Base-by-base conservation (phyloP, 2,113 vertebrate genomes). In the Lepisosteus oculatus region DNA sequence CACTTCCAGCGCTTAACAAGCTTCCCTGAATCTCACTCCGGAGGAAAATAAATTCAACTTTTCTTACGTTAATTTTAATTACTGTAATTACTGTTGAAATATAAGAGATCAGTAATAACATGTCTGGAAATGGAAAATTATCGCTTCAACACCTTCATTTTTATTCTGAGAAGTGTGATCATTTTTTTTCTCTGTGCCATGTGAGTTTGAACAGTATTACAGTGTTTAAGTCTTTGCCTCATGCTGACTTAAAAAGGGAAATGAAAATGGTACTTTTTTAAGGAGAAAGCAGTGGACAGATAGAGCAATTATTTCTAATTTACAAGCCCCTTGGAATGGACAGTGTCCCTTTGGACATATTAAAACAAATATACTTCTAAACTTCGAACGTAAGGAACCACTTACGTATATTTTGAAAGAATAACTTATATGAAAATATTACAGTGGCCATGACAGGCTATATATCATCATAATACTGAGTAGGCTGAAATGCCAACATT, bases 81-180 rank as follows among this genome's bases (percentile, higher is more conserved):
- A 84, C 72, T 75, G 82, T 83, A 84, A 88, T 89, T 78, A 81
- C 77, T 66, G 79, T 69, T 81, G 78, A 51, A 85, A 82, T 72
- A 70, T 72, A 67, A 77, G 73, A 76, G 80, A 81, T 81, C 72
- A 80, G 74, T 76, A 85, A 85, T 85, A 84, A 86, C 78, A 78
- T 67, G 68, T 65, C 77, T 78, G 69, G 76, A 78, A 80, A 80
- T 78, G 82, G 82, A 71, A 77, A 82, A 82, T 84, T 73, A 78
- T 75, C 72, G 61, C 74, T 84, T 66, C 56, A 61, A 79, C 73
- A 76, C 74, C 73, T 86, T 81, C 77, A 72, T 51, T 51, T 51
- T 51, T 78, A 80, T 79, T 75, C 79, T 67, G 47, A 79, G 61
- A 75, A 86, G 77, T 51, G 82, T 85, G 82, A 87, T 87, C 77